Conservation (phyloP, 2,888 invertebrate genomes). For the Parnassius apollo region DNA sequence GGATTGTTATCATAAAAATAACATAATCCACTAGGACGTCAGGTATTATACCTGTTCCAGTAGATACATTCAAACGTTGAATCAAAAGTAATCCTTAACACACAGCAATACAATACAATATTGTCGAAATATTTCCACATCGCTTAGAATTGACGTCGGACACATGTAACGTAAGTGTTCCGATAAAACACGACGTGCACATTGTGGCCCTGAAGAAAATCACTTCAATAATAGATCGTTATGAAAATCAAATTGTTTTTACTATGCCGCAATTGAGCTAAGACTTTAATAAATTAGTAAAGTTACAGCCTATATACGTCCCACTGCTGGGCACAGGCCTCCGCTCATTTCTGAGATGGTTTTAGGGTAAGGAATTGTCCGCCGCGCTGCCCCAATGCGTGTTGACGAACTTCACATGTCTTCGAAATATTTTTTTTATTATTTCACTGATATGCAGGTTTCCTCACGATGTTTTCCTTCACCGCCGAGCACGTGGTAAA, state of each 20-base stretch:
- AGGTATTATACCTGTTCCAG: constrained; percentile 12
- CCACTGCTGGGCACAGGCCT: too few relatives aligned
- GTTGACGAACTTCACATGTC: too few relatives aligned
- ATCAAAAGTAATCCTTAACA: constrained; percentile 11
- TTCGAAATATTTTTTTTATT: too few relatives aligned
- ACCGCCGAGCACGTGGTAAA: too few relatives aligned
- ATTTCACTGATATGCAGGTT: too few relatives aligned
- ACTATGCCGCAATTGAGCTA: neutral
- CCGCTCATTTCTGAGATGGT: too few relatives aligned
- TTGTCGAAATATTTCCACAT: constrained; percentile 5
- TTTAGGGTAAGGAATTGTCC: too few relatives aligned
- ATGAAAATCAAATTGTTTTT: constrained; percentile 24
- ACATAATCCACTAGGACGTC: constrained; percentile 15
- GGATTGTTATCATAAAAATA: constrained; percentile 3
- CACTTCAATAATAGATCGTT: constrained; percentile 18
- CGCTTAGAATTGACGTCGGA: constrained; percentile 38
- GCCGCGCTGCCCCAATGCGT: too few relatives aligned
- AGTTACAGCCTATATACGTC: too few relatives aligned
- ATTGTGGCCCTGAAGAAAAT: constrained; percentile 26
- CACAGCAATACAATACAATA: constrained; percentile 4
- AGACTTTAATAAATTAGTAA: too few relatives aligned
- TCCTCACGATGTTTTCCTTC: too few relatives aligned
- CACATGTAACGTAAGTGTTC: constrained; percentile 46
- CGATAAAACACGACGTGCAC: constrained; percentile 31
- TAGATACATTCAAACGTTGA: neutral